Conservation (phyloP, 2,113 vertebrate genomes). For the Geococcyx californianus region DNA sequence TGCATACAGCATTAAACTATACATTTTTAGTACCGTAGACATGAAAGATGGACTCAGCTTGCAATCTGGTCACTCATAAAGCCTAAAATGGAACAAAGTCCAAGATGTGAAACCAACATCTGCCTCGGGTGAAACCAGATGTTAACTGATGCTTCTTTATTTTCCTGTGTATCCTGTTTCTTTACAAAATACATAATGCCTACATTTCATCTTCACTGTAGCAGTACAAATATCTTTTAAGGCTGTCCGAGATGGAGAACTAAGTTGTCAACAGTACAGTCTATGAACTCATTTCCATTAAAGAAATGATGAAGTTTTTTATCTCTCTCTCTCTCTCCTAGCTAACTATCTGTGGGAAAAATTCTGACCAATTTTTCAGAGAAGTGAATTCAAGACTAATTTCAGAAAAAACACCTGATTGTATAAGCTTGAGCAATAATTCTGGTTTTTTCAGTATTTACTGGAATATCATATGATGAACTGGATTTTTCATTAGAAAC, state of each 20-base stretch:
- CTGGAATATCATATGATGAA: neutral
- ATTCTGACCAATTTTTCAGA: neutral
- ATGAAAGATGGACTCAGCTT: neutral
- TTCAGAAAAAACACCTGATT: neutral
- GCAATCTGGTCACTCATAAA: neutral
- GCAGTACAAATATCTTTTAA: neutral
- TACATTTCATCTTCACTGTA: neutral
- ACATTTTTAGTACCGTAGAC: accelerated
- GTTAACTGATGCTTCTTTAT: neutral
- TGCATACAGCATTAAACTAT: neutral
- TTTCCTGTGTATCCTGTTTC: neutral
- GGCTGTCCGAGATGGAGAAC: neutral
- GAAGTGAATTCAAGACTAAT: neutral
- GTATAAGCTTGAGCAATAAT: neutral
- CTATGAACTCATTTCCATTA: neutral
- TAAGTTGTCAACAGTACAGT: neutral
- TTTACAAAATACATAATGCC: neutral
- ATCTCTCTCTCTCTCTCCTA: neutral
- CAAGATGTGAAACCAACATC: neutral
- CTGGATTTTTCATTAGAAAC: neutral
- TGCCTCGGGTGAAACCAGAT: constrained; percentile 11
- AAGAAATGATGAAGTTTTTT: neutral
- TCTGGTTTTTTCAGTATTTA: neutral
- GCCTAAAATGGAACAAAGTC: neutral
- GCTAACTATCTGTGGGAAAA: neutral